Evolutionary conservation across 2,888 invertebrate species (phyloP), one percentile per base, ranked within the genome.

Genomic region (Apamea anceps): DNA sequence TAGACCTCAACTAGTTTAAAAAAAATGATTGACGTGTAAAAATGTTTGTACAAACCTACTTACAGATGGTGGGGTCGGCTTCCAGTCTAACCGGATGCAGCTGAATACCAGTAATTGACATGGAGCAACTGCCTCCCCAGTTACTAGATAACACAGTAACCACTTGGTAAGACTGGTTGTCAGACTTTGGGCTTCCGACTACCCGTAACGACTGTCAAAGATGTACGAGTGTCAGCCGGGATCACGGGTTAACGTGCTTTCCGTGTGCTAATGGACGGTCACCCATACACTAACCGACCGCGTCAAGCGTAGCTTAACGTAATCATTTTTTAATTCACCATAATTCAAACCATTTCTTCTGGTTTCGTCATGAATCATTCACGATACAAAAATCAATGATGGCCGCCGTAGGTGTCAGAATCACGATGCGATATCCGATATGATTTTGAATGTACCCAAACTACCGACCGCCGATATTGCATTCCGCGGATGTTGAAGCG

Each of bases 401-500:
- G 81, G 78, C 76, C 66, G 54, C 62, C 37, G n/a, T 60, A 76
- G 62, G 73, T 76, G 77, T 79, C 74, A 74, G 57, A 66, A 21
- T 42, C 77, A 70, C 77, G 67, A 75, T 80, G 57, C 80, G 72
- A 62, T 74, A 80, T 81, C 72, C 81, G 76, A 86, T 81, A 82
- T 88, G 80, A 81, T 88, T 88, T 87, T 88, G 85, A 85, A 86
- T 84, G 77, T 81, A 75, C 57, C 68, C 78, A 57, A 71, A 82
- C 65, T 63, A 57, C 79, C 51, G 70, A 76, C 66, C 80, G 66
- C 60, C 75, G 72, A 84, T 88, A 89, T 89, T 88, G 82, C 85
- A 89, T 89, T 88, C 88, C 84, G 70, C 66, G 77, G 72, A 86
- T 81, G 77, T 77, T 78, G 82, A 72, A 62, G 68, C 81, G 79